Conservation (phyloP, 1,140 invertebrate genomes). For the Bombus consobrinus region DNA sequence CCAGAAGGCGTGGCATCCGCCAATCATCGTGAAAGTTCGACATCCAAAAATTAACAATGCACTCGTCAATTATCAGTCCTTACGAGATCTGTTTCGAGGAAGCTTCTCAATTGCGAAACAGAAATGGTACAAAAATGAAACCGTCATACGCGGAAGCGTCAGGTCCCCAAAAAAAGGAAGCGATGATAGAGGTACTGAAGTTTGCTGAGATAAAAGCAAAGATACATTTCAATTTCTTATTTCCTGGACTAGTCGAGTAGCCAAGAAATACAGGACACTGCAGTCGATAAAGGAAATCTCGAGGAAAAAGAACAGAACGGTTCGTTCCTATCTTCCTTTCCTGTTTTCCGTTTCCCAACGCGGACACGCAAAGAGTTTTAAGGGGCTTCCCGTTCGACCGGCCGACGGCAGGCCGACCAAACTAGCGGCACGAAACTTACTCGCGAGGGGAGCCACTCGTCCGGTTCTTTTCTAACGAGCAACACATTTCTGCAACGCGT, state of each 20-base stretch:
- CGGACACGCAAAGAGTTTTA: slow-evolving; percentile 74
- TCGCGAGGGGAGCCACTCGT: not conserved
- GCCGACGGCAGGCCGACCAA: slow-evolving; percentile 13
- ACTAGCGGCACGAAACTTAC: slow-evolving; percentile 44
- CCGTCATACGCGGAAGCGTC: no score
- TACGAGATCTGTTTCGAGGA: no score
- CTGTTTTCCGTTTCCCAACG: slow-evolving; percentile 52
- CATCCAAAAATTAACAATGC: no score
- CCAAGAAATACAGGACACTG: not conserved
- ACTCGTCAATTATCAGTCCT: no score
- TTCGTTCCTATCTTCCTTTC: slow-evolving; percentile 15
- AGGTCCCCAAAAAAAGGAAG: not conserved
- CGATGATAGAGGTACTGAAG: not conserved
- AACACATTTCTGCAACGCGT: slow-evolving; percentile 32
- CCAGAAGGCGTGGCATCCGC: no score
- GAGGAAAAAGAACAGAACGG: slow-evolving; percentile 2
- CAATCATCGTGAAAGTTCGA: no score
- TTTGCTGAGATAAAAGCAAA: not conserved
- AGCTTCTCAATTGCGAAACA: no score
- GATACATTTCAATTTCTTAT: not conserved
- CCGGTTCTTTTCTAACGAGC: slow-evolving; percentile 33
- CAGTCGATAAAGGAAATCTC: slow-evolving; percentile 45
- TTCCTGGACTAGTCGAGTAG: not conserved
- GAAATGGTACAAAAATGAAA: no score
- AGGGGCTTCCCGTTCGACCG: slow-evolving; percentile 68